A percentile compares a stretch with the other conserved stretches of the same genome.
phyloP scores from a whole-genome alignment of 2,113 vertebrate genomes.

The Osmerus eperlanus region DNA sequence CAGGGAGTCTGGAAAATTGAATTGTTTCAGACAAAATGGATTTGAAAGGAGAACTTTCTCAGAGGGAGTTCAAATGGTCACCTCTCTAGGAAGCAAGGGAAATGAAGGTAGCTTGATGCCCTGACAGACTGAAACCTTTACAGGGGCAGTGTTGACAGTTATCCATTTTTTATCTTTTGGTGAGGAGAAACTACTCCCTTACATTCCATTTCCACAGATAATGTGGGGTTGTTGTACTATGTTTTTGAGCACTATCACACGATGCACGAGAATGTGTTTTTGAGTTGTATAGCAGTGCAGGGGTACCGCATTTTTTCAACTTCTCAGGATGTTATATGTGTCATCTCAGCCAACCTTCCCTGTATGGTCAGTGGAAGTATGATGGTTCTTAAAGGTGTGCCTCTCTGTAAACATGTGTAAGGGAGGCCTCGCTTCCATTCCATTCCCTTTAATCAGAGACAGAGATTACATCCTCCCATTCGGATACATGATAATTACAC shows the following conservation, averaged over 20 bases:
- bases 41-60: slow-evolving; percentile 23
- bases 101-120: slow-evolving; percentile 46
- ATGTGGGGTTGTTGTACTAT: neutral
- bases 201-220: slow-evolving; percentile 4
- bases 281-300: no score
- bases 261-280: no score
- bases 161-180: slow-evolving; percentile 18
- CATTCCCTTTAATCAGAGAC: slow-evolving; percentile 90
- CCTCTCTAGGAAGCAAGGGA: slow-evolving; percentile 46
- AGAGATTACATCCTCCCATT: slow-evolving; percentile 90
- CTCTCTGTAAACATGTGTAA: slow-evolving; percentile 79
- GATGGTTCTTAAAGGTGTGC: slow-evolving; percentile 71
- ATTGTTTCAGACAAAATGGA: slow-evolving; percentile 5
- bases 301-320: no score
- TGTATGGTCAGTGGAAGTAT: neutral
- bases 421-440: slow-evolving; percentile 77
- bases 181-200: slow-evolving; percentile 7
- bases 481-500: slow-evolving; percentile 91
- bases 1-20: neutral
- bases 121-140: slow-evolving; percentile 45
- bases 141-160: slow-evolving; percentile 40
- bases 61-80: slow-evolving; percentile 37
- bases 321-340: no score
- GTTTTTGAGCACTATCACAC: no score
- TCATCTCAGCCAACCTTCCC: neutral